These are phyloP conservation scores for Diadegma fenestrale DNA, from an alignment of 2,888 invertebrate genomes.

Conservation along the genomic window DNA sequence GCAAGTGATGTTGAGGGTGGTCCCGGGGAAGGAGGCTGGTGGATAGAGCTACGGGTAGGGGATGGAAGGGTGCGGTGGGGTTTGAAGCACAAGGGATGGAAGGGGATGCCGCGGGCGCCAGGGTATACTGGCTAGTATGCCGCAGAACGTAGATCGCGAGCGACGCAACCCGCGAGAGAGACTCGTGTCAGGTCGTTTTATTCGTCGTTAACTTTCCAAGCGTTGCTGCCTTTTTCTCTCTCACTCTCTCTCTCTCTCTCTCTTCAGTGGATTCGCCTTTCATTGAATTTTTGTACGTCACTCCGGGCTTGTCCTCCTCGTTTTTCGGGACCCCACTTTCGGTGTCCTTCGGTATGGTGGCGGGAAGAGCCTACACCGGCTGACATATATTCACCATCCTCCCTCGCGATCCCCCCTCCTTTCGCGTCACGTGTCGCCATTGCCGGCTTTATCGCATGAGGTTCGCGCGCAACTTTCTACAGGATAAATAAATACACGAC, in stretches of 20 bases:
- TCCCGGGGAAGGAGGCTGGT: conserved; percentile 45
- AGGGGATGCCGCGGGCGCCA: conserved; percentile 77
- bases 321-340: background rate
- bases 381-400: conserved; percentile 32
- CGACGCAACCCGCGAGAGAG: conserved; percentile 76
- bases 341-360: conserved; percentile 52
- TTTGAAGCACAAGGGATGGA: conserved; percentile 63
- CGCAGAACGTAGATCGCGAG: conserved; percentile 83
- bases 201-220: conserved; percentile 33
- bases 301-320: conserved; percentile 3
- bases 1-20: conserved; percentile 59
- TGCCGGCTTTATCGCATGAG: conserved; percentile 48
- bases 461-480: conserved; percentile 53
- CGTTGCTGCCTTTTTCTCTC: conserved; percentile 31
- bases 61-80: conserved; percentile 68
- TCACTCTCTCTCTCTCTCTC: background rate
- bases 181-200: conserved; percentile 49
- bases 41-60: conserved; percentile 73
- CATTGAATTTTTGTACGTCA: background rate
- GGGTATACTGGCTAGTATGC: conserved; percentile 82
- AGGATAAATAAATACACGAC: conserved; percentile 31
- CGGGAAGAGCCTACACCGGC: conserved; percentile 61
- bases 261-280: conserved; percentile 1
- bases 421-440: conserved; percentile 65
- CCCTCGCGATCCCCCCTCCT: conserved; percentile 39